phyloP scores from a whole-genome alignment of 2,797 vertebrate species.

The Malacoctenus gilli region DNA sequence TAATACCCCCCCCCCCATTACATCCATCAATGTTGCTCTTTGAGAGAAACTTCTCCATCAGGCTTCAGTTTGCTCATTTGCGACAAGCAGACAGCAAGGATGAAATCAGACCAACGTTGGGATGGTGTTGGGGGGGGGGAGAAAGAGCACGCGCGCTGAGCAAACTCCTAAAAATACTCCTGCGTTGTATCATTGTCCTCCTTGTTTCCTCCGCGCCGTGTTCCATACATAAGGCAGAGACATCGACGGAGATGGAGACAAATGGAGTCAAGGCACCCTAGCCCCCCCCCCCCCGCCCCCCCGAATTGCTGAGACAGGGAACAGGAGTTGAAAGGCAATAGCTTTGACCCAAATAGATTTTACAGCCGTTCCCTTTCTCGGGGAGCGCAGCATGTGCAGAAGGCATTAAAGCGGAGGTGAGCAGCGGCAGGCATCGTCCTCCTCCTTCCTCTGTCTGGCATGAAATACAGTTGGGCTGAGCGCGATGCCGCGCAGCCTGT shows the following conservation, averaged over 20 bases:
- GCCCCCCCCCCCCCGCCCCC: constrained; percentile 51
- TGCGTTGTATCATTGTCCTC: constrained; percentile 41
- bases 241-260: constrained; percentile 59
- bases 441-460: constrained; percentile 39
- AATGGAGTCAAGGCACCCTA: constrained; percentile 49
- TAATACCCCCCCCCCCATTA: not conserved
- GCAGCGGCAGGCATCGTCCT: constrained; percentile 53
- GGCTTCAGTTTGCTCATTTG: constrained; percentile 9
- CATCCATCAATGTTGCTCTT: constrained; percentile 11
- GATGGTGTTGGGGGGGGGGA: constrained; percentile 28
- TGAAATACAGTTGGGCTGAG: constrained; percentile 46
- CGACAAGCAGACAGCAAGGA: constrained; percentile 7
- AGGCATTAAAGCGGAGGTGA: constrained; percentile 70
- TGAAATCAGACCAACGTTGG: constrained; percentile 14
- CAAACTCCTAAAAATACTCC: constrained; percentile 19
- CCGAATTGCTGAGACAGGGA: constrained; percentile 62
- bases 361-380: constrained; percentile 62
- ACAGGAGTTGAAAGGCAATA: constrained; percentile 68
- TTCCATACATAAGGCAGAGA: constrained; percentile 52
- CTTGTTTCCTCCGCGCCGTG: constrained; percentile 51
- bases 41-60: constrained; percentile 10
- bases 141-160: constrained; percentile 18
- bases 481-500: constrained; percentile 54
- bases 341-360: constrained; percentile 79
- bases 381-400: constrained; percentile 67